These are phyloP conservation scores for Lanistes nyassanus DNA, from an alignment of 1,140 invertebrate species.

Conservation along the genomic window DNA sequence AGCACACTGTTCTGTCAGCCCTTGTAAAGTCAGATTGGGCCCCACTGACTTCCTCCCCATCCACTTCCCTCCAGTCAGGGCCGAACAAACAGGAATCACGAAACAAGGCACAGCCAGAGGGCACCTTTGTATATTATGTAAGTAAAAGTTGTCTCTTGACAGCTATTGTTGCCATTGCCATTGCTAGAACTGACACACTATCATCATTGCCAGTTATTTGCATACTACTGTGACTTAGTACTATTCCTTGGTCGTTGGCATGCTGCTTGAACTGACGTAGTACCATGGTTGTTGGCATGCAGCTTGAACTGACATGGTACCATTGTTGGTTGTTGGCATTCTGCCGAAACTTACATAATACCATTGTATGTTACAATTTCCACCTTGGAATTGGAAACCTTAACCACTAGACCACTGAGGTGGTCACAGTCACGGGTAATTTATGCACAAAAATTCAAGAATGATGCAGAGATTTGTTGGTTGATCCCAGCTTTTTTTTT, in stretches of 20 bases:
- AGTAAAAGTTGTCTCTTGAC: conserved; percentile 12
- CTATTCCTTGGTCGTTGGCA: not conserved
- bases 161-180: not conserved
- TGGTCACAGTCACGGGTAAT: no score
- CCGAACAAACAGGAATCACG: not conserved
- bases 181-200: not conserved
- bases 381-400: no score
- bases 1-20: conserved; percentile 27
- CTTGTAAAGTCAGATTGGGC: not conserved
- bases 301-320: not conserved
- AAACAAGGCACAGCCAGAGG: conserved; percentile 31
- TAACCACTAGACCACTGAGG: no score
- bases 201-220: not conserved
- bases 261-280: not conserved
- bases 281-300: not conserved
- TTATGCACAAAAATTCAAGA: no score
- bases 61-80: not conserved
- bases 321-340: not conserved
- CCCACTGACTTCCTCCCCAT: not conserved
- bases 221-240: not conserved
- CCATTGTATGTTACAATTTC: no score
- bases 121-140: conserved; percentile 34
- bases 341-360: no score
- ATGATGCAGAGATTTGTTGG: no score
- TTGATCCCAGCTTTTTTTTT: no score